Evolutionary conservation across 2,888 invertebrate species (phyloP).

Genomic region (Aphrophora alni): DNA sequence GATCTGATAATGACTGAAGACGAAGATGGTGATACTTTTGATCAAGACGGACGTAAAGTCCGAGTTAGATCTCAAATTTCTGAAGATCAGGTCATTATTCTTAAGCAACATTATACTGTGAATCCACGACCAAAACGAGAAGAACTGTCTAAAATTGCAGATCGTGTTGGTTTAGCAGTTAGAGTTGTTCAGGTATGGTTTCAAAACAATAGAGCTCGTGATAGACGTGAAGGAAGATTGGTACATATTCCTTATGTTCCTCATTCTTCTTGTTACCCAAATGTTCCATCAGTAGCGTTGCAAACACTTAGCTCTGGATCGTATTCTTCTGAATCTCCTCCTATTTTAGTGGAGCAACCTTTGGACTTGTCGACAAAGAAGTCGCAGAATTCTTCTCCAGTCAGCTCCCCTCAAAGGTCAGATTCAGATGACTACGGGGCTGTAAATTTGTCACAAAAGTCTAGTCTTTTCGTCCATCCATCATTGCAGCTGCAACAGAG

Average conservation of each 20-base stretch:
- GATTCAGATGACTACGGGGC: slow-evolving; percentile 70
- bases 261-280: slow-evolving; percentile 42
- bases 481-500: slow-evolving; percentile 57
- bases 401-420: slow-evolving; percentile 68
- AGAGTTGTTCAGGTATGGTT: slow-evolving; percentile 95
- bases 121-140: slow-evolving; percentile 95
- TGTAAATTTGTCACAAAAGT: slow-evolving; percentile 78
- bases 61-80: slow-evolving; percentile 93
- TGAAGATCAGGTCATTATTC: slow-evolving; percentile 88
- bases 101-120: slow-evolving; percentile 86
- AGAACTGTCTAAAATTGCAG: slow-evolving; percentile 89
- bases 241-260: slow-evolving; percentile 60
- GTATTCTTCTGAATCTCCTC: slow-evolving; percentile 34
- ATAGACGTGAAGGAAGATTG: slow-evolving; percentile 71
- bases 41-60: slow-evolving; percentile 63
- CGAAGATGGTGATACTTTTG: slow-evolving; percentile 53
- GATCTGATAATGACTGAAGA: slow-evolving; percentile 51
- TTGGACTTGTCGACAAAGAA: slow-evolving; percentile 90
- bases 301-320: neutral
- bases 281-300: slow-evolving; percentile 4
- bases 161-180: slow-evolving; percentile 66
- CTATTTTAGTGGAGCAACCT: slow-evolving; percentile 71
- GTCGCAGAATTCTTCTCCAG: slow-evolving; percentile 65
- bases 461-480: slow-evolving; percentile 63
- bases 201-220: slow-evolving; percentile 92